Evolutionary conservation across 1,140 invertebrate species (phyloP).

Genomic region (Pygmarrhopalites habei): DNA sequence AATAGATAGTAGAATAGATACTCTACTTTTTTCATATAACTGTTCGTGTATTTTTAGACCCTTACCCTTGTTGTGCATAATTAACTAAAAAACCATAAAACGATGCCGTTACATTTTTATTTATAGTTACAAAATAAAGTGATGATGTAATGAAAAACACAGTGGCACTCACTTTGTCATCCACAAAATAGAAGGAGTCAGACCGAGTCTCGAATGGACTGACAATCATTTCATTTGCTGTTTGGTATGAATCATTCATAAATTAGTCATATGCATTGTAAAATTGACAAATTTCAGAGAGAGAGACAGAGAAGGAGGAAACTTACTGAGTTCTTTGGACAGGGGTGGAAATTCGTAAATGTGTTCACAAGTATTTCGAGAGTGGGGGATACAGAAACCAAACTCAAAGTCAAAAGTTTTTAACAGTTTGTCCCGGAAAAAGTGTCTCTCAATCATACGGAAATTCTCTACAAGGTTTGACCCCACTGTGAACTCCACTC

Average conservation of each 20-base stretch:
- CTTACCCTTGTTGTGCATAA: conserved; percentile 99
- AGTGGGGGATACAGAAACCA: conserved; percentile 97
- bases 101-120: too few species aligned
- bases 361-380: conserved; percentile 95
- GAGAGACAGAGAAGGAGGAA: conserved; percentile 12
- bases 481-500: conserved; percentile 94
- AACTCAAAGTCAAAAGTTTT: conserved; percentile 99
- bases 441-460: conserved; percentile 97
- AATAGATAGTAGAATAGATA: too few species aligned
- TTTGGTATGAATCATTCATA: too few species aligned
- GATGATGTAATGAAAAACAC: too few species aligned
- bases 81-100: too few species aligned
- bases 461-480: conserved; percentile 86
- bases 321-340: conserved; percentile 73
- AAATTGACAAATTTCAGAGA: too few species aligned
- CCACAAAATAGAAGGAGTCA: conserved; percentile 98
- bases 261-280: too few species aligned
- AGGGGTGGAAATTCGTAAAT: conserved; percentile 97
- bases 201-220: conserved; percentile 94
- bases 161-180: conserved; percentile 84
- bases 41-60: too few species aligned
- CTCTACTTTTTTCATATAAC: too few species aligned
- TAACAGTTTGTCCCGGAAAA: conserved; percentile 83
- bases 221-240: conserved; percentile 93
- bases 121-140: too few species aligned